These are phyloP conservation scores for Empis livida DNA, from an alignment of 2,888 invertebrate genomes.

Conservation along the genomic window DNA sequence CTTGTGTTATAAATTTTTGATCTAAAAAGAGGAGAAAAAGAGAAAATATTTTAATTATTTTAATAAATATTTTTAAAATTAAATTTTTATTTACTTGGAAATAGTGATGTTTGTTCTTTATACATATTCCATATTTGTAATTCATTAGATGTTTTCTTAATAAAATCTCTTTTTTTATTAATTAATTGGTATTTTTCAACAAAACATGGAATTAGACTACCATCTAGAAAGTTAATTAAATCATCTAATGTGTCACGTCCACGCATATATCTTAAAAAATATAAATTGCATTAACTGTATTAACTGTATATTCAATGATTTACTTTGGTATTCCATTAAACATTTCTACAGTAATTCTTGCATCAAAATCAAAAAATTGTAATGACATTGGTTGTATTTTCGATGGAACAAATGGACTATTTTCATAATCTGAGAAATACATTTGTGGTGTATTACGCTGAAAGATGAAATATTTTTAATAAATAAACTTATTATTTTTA, in stretches of 20 bases:
- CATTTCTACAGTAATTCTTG: constrained; percentile 14
- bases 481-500: no score
- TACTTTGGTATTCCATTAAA: constrained; percentile 23
- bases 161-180: constrained; percentile 17
- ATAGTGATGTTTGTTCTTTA: constrained; percentile 18
- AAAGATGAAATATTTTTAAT: background rate
- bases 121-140: constrained; percentile 22
- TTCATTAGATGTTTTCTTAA: constrained; percentile 17
- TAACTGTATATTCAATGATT: background rate
- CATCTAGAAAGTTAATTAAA: constrained; percentile 18
- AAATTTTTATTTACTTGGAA: constrained; percentile 17
- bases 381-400: constrained; percentile 15
- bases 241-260: constrained; percentile 22
- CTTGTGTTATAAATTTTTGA: constrained; percentile 22
- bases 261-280: constrained; percentile 18
- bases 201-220: constrained; percentile 20
- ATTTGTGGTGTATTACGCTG: constrained; percentile 15
- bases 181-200: constrained; percentile 24
- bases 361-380: constrained; percentile 22
- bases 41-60: background rate
- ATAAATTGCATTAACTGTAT: background rate
- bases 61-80: background rate
- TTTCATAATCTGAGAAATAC: constrained; percentile 18
- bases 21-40: constrained; percentile 12
- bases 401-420: constrained; percentile 18